Evolutionary conservation across 2,888 invertebrate genomes (phyloP), one percentile per base, ranked within the genome.

Genomic region (Auanema freiburgensis): DNA sequence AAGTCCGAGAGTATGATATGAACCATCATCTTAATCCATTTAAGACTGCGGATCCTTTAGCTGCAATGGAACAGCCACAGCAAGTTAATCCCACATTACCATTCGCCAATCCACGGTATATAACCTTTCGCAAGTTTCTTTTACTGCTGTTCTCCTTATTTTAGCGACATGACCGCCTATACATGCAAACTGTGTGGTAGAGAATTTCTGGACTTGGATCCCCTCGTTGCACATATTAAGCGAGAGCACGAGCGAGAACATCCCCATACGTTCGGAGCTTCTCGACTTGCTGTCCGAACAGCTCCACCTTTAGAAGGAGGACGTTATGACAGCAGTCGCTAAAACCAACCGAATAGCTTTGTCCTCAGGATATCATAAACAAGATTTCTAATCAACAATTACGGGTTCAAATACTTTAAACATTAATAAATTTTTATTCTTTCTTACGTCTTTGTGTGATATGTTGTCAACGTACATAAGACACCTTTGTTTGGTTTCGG

Each of bases 141-240:
- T 46, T 16, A 18, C 8, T 5, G n/a, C 8, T 23, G 16, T 21
- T 8, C n/a, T 12, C 14, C 40, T 44, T 23, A 10, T 60, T 60
- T 10, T 49, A 61, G 56, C 18, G 41, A 51, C 23, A 12, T 53
- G n/a, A 18, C 63, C 1, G 67, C 65, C 1, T 65, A 57, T 54
- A 67, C 60, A n/a, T 73, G 73, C 50, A 71, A 71, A 61, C 56
- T 69, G 43, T 73, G 73, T 44, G 69, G 69, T 3, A 42, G 56
- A 1, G 57, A 60, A 41, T 71, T 65, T 59, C 14, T 67, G 25
- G 66, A 71, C 54, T 69, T 70, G 64, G 66, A 71, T 12, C 65
- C 60, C 0, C 59, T 73, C 6, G 52, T 73, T 18, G 65, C 65
- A 24, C 73, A 73, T 51, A 73, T 73, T 33, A 56, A 65, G 43